Base-by-base conservation (phyloP, 1,140 invertebrate genomes). In the Andricus grossulariae region DNA sequence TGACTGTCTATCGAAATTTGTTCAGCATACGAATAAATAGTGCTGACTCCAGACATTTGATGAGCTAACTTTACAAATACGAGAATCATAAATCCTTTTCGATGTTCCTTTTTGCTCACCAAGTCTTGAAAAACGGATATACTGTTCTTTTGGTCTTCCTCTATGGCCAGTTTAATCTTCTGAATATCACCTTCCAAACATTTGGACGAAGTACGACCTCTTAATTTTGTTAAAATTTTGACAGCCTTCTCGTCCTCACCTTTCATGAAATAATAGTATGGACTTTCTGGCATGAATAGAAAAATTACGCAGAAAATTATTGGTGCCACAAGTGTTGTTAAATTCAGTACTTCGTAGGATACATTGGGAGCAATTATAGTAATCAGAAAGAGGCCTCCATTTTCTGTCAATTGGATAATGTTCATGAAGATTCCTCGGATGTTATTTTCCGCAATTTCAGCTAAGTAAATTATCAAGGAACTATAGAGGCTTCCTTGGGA, bases 141-240 rank as follows among this genome's bases (percentile, higher is more conserved):
- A 2, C 60, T 66, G 25, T 66, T 66, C 25, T 66, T 66, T 21
- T 45, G 25, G 15, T 66, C 25, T 39, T 66, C 25, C 13, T 39
- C 1, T 39, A 39, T 39, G 13, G 39, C 3, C 15, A 45, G 15
- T 66, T 66, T 66, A n/a, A 39, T 66, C 39, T 66, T 39, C 16
- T 39, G 16, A 66, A 66, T 66, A 39, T 66, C 60, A 45, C 6
- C 6, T 15, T 66, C 60, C 13, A 66, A 16, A 2, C n/a, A 16
- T 39, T 66, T 66, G 8, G 32, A 2, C 4, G n/a, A 2, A 21
- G 11, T 39, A 15, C 15, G 2, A 66, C 13, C 32, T 45, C 25
- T 39, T 10, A 66, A 66, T 45, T 66, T 66, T 39, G 13, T 66
- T 13, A 66, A 66, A n/a, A 25, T 39, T 32, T 66, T 66, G 13